These are phyloP conservation scores for Hoplodrina blanda DNA, from an alignment of 2,888 invertebrate genomes.

Conservation along the genomic window DNA sequence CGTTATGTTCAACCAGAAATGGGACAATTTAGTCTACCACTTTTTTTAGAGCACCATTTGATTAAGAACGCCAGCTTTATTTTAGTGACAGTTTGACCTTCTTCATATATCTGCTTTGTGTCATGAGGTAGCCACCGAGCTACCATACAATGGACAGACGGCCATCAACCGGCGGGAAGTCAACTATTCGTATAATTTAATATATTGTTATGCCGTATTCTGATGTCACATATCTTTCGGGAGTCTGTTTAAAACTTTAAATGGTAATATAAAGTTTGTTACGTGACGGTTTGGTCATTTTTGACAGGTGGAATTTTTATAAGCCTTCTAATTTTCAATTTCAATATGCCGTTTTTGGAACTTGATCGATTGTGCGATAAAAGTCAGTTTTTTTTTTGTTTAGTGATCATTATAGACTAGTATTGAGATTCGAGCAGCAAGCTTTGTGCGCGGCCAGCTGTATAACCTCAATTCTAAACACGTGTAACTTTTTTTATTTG, in stretches of 20 bases:
- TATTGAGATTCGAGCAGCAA: no score
- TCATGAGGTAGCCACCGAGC: constrained; percentile 50
- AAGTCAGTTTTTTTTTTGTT: background rate
- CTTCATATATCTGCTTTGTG: background rate
- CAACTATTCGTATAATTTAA: constrained; percentile 62
- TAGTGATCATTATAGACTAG: background rate
- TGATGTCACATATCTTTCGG: constrained; percentile 58
- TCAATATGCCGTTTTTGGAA: constrained; percentile 4
- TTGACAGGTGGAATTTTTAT: constrained; percentile 49
- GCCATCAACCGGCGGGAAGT: constrained; percentile 65
- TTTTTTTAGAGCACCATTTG: no score
- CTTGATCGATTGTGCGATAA: background rate
- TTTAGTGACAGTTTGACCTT: constrained; percentile 7
- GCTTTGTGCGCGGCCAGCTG: no score
- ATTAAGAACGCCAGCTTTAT: no score
- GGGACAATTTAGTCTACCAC: no score
- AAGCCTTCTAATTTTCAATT: constrained; percentile 23
- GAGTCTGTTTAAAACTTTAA: constrained; percentile 36
- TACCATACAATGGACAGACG: constrained; percentile 60
- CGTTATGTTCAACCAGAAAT: no score
- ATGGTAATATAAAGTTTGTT: constrained; percentile 33
- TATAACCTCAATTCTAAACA: no score
- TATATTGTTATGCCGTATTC: constrained; percentile 62
- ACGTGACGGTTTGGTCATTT: constrained; percentile 6
- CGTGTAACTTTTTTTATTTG: no score